Evolutionary conservation across 2,888 invertebrate species (phyloP).

Genomic region (Nephrotoma guestfalica): DNA sequence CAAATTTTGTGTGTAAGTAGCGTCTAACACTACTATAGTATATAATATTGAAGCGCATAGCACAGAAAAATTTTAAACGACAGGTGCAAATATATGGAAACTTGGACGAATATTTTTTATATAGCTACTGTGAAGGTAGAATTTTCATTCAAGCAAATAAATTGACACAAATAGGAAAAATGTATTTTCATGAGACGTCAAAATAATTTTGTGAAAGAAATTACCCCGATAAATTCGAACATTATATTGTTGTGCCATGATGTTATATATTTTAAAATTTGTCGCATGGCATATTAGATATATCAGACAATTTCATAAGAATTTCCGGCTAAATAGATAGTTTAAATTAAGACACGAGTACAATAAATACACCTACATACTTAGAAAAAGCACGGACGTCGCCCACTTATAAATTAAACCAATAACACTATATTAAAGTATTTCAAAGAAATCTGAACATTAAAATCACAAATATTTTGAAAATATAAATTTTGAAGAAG

Average conservation of each 20-base stretch:
- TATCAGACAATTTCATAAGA: not conserved
- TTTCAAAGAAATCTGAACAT: not conserved
- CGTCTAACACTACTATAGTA: not conserved
- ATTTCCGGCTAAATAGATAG: not conserved
- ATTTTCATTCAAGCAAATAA: not conserved
- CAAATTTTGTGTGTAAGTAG: not conserved
- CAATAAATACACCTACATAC: not conserved
- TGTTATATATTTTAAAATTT: not conserved
- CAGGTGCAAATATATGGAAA: not conserved
- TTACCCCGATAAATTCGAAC: not conserved
- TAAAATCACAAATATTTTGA: not conserved
- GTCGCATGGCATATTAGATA: not conserved
- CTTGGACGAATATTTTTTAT: not conserved
- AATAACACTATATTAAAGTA: not conserved
- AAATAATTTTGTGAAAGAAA: not conserved
- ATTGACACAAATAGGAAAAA: not conserved
- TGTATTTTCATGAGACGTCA: not conserved
- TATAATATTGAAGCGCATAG: not conserved
- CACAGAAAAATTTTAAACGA: not conserved
- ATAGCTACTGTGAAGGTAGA: not conserved
- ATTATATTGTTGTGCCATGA: not conserved
- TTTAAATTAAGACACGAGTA: not conserved
- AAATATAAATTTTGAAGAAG: not conserved
- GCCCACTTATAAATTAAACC: not conserved
- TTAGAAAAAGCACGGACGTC: not conserved